Evolutionary conservation across 2,888 invertebrate species (phyloP), one percentile per base, ranked within the genome.

Genomic region (Autographa pulchrina): DNA sequence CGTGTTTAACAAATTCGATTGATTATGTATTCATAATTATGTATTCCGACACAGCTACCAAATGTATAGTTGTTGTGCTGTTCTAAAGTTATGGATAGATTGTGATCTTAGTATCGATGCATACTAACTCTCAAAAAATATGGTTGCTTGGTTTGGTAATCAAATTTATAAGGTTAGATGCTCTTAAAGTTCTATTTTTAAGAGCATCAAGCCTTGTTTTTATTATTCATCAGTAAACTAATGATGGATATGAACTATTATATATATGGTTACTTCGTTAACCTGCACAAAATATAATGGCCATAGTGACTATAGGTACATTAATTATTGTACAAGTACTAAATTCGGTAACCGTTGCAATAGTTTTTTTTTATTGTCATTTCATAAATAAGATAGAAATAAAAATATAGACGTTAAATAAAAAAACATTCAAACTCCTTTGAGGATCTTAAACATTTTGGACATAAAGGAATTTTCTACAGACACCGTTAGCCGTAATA

Each of bases 401-500:
- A 2, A 6, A 35, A 35, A 35, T 35, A 8, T 35, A n/a, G n/a
- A n/a, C n/a, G n/a, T 6, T 35, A 35, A 8, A 6, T 35, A 3
- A 3, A 43, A 41, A 43, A 43, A 43, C 43, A 43, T 16, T 16
- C 14, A 43, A 43, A 43, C 43, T 43, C 5, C 43, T 16, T 43
- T 43, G 32, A 32, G 32, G 6, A 3, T 16, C 43, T 16, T 4
- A 2, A 54, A 54, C 20, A 18, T 54, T 54, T 54, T 1, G 11
- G 11, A 20, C 20, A 75, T 25, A 58, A n/a, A n/a, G n/a, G 54
- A 6, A 38, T 38, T 11, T 38, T 38, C 11, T 41, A 63, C 59
- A 78, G 72, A 70, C 67, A 74, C 68, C 68, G 70, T 74, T 79
- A 76, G 72, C 70, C 75, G 73, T 56, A 64, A 72, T 71, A 73